Evolutionary conservation across 2,888 invertebrate species (phyloP), one percentile per base, ranked within the genome.

Genomic region (Cecidostiba fungosa): DNA sequence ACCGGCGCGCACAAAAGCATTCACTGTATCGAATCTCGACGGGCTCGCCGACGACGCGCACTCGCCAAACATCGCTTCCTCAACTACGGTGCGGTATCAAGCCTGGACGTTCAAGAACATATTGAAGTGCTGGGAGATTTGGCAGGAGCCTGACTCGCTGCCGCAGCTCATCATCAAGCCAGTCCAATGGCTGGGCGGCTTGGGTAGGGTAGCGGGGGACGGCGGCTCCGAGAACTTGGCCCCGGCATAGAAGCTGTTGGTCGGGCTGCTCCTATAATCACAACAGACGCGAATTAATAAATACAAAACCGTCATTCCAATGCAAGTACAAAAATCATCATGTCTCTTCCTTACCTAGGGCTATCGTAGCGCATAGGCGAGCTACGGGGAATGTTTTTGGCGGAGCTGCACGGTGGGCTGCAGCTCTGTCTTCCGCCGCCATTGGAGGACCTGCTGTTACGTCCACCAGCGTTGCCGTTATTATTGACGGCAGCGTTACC

Each of bases 181-280:
- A 77, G 88, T 90, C 97, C 97, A 97, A 94, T 96, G 97, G 88
- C 95, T 95, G 86, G 97, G 97, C 90, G 97, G 97, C 92, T 96
- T 96, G 86, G 97, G 97, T 91, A 97, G 94, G 88, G 96, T 96
- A 89, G 96, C 95, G 72, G 97, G 97, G 85, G 96, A 95, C 78
- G 97, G 97, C 82, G 97, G 96, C 89, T 97, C 97, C 91, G 96
- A 97, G 94, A 97, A 97, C 93, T 97, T 97, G 92, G 97, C 96
- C 91, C 96, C 97, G 88, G 97, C 97, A 85, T 92, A 93, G 84
- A 92, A 93, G 87, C 89, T 91, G 88, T 90, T 91, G 19, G 93
- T 93, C 19, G 93, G 93, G 87, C 93, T 93, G 79, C 91, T 90
- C 23, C 92, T 87, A 32, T 5, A 59, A 0, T 66, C 19, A 69